phyloP scores from a whole-genome alignment of 2,797 vertebrate genomes.

The Bucorvus abyssinicus region DNA sequence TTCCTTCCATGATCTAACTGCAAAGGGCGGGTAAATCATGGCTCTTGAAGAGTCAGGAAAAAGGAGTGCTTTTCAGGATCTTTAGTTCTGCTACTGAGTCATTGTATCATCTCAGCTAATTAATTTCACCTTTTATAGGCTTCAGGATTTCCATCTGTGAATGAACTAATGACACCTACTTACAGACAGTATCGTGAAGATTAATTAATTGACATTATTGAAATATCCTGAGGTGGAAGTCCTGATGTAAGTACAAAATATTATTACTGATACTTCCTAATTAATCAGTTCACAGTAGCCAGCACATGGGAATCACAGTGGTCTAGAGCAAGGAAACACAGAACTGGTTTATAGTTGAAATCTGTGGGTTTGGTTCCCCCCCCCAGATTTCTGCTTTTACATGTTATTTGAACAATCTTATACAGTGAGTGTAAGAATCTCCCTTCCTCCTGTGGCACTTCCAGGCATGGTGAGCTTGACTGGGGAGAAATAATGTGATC shows the following conservation, averaged over 20 bases:
- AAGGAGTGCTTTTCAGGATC: background rate
- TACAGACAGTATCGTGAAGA: constrained; percentile 30
- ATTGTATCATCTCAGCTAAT: constrained; percentile 18
- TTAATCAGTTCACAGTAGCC: background rate
- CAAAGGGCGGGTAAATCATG: constrained; percentile 24
- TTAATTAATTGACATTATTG: constrained; percentile 55
- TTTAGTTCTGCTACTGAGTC: constrained; percentile 26
- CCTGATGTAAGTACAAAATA: constrained; percentile 30
- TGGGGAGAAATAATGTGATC: background rate
- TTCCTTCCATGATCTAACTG: background rate
- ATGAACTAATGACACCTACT: constrained; percentile 40
- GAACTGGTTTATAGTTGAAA: background rate
- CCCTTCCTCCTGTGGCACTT: fast-evolving
- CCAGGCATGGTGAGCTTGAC: background rate
- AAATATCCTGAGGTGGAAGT: constrained; percentile 50
- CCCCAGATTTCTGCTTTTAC: background rate
- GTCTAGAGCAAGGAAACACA: constrained; percentile 15
- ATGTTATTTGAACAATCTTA: background rate
- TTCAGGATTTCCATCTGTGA: constrained; percentile 45
- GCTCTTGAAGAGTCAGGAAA: background rate
- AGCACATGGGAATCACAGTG: background rate
- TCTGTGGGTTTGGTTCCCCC: background rate
- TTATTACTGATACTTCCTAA: background rate
- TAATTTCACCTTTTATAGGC: constrained; percentile 21
- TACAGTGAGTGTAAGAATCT: background rate